Conservation (phyloP, 1,140 invertebrate genomes). For the Mactra quadrangularis region DNA sequence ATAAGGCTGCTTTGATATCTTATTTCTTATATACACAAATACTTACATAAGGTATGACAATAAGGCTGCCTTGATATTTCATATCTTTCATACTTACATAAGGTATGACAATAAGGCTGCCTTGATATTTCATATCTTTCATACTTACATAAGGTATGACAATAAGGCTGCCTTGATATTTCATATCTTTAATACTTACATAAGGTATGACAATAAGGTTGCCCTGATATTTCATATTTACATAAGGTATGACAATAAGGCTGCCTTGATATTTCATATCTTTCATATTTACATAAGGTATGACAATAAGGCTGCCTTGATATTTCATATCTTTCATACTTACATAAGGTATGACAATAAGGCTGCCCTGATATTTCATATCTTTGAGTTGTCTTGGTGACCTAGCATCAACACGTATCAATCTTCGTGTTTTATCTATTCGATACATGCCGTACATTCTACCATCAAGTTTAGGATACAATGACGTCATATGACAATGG, state of each 20-base stretch:
- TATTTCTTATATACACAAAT: slow-evolving; percentile 55
- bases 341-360: slow-evolving; percentile 65
- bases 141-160: slow-evolving; percentile 64
- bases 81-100: slow-evolving; percentile 64
- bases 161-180: slow-evolving; percentile 64
- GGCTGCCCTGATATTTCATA: slow-evolving; percentile 63
- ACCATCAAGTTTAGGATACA: slow-evolving; percentile 56
- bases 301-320: slow-evolving; percentile 63
- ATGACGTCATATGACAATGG: slow-evolving; percentile 28
- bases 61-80: slow-evolving; percentile 64
- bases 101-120: slow-evolving; percentile 61
- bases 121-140: slow-evolving; percentile 63
- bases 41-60: slow-evolving; percentile 64
- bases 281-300: slow-evolving; percentile 64
- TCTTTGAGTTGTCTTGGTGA: slow-evolving; percentile 59
- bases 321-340: slow-evolving; percentile 62
- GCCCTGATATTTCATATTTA: slow-evolving; percentile 64
- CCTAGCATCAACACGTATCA: slow-evolving; percentile 58
- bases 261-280: slow-evolving; percentile 63
- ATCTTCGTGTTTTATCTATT: slow-evolving; percentile 57
- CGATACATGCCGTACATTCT: slow-evolving; percentile 56
- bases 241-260: slow-evolving; percentile 62
- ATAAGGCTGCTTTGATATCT: slow-evolving; percentile 64
- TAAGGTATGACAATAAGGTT: slow-evolving; percentile 62
- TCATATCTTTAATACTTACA: slow-evolving; percentile 62